Base-by-base conservation (phyloP, 30 jellyfish, hydroid and myxozoan species). In the Aurelia aurita region DNA sequence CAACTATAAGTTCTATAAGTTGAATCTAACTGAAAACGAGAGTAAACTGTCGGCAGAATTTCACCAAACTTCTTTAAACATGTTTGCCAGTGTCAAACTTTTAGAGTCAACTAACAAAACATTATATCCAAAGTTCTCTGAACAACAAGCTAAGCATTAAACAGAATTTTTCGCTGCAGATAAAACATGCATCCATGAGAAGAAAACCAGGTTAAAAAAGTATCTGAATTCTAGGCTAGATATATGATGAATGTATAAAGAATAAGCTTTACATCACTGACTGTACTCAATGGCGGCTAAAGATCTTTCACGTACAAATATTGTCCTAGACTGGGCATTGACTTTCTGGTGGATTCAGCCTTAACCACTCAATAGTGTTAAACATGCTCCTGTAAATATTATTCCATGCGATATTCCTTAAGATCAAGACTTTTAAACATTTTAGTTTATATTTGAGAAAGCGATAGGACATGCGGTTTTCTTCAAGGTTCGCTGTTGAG, bases 51-150 rank as follows among this genome's bases (percentile, higher is more conserved):
- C 93, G 93, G 93, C 78, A 77, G 73, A 61, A 39, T 58, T 61
- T 34, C 93, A 59, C 63, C 77, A 70, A 83, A 83, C 62, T 45
- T 82, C 87, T 83, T 53, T 60, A 75, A 83, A 60, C 77, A 58
- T 83, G 83, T 83, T 83, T 83, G 81, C 93, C 60, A 69, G 93
- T 83, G 93, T 83, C 93, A 83, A 83, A 83, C 93, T 83, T 57
- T 69, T 39, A 68, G 62, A 69, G 69, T 83, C 72, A 70, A 83
- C 93, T 70, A 29, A 55, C 57, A 83, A 71, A 69, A 74, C 83
- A 45, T 55, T 67, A 68, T 81, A 84, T 66, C 91, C 85, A 81
- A 77, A 62, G 68, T 31, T 28, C 80, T 43, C 70, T 51, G 55
- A 59, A 29, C 86, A 74, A 54, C 49, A 69, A 39, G 74, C 21